Evolutionary conservation across 2,888 invertebrate species (phyloP), one percentile per base, ranked within the genome.

Genomic region (Neelides folsomi): DNA sequence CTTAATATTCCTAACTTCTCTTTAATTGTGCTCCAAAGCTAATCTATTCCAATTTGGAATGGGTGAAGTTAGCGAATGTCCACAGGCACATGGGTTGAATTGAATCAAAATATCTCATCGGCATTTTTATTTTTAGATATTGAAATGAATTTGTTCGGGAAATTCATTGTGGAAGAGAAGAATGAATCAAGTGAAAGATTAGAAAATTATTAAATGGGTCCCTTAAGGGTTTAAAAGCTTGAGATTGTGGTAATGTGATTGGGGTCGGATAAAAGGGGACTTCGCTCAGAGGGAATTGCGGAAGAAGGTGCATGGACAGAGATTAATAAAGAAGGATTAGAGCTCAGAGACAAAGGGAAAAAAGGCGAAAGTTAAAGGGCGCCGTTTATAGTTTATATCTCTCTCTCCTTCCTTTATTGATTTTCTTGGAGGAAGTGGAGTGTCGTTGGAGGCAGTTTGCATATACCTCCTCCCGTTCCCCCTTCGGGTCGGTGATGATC

Each of bases 241-340:
- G 27, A 27, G 27, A 27, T 27, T 27, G 27, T 3, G 4, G 7
- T 27, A 27, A 27, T 5, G 18, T 43, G 18, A 43, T 43, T 43
- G 15, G n/a, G 18, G 6, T 43, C 43, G 3, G 4, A 18, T 43
- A 13, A 16, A 18, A 43, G n/a, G 43, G 10, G 18, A 8, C 13
- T 43, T 15, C 18, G 12, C 13, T 16, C 13, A 15, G 43, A 18
- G 43, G 43, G 39, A 39, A 39, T 39, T 16, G 12, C 12, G 37
- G 12, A n/a, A n/a, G 27, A 27, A 39, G n/a, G 39, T 39, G 39
- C 15, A 5, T 46, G 53, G 49, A 49, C 45, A 53, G 53, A 45
- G 39, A 48, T 47, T 45, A 47, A 42, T 37, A 16, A 39, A 47
- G 15, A n/a, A 18, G 37, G 40, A 39, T 27, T 15, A 39, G 39